These are phyloP conservation scores for Philaethria dido DNA, from an alignment of 2,888 invertebrate genomes.

Conservation along the genomic window DNA sequence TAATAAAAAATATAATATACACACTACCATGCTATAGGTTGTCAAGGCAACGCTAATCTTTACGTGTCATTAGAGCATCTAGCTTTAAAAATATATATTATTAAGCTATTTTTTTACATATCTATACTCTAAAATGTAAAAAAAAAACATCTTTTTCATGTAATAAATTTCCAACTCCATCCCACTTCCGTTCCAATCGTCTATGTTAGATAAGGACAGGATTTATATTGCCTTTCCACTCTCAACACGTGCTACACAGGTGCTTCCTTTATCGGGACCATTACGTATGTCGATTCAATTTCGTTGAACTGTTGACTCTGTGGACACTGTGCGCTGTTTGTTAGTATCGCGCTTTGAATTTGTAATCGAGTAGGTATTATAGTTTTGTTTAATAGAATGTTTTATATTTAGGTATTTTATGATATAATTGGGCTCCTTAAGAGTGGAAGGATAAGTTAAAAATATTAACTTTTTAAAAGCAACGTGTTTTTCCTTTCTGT, in stretches of 20 bases:
- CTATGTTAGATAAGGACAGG: constrained; percentile 46
- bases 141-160: background rate
- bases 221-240: constrained; percentile 30
- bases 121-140: background rate
- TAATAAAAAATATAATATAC: no score
- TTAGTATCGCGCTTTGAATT: constrained; percentile 27
- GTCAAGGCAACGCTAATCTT: no score
- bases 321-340: constrained; percentile 60
- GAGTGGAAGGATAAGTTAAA: no score
- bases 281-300: constrained; percentile 72
- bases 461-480: no score
- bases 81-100: no score
- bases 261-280: constrained; percentile 56
- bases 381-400: no score
- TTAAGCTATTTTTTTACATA: no score
- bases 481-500: no score
- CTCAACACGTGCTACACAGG: constrained; percentile 59
- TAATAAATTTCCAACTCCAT: background rate
- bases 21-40: no score
- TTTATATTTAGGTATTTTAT: no score
- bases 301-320: constrained; percentile 70
- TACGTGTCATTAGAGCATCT: no score
- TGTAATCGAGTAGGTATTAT: background rate
- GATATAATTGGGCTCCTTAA: no score
- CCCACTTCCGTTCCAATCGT: constrained; percentile 1